A percentile compares a stretch with the other conserved stretches of the same genome.
phyloP scores from a whole-genome alignment of 2,113 vertebrate genomes.

The Crypturellus undulatus region DNA sequence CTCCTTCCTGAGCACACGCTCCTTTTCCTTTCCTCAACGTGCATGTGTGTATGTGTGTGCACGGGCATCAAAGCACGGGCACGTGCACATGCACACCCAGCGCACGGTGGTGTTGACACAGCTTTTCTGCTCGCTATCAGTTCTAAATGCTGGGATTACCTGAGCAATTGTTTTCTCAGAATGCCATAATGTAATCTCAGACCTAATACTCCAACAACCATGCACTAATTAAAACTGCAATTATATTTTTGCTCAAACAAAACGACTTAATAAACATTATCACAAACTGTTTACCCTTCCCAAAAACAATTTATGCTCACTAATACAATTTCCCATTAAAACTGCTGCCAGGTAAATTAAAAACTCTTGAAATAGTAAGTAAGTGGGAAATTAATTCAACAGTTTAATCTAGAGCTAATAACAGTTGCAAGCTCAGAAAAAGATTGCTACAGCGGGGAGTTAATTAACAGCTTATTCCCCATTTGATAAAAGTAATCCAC shows the following conservation, averaged over 20 bases:
- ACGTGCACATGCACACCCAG: not conserved
- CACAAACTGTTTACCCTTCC: constrained; percentile 84
- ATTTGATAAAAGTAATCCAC: constrained; percentile 90
- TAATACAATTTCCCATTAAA: constrained; percentile 90
- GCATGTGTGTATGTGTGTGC: not conserved
- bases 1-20: not conserved
- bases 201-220: constrained; percentile 79
- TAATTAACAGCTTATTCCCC: constrained; percentile 92
- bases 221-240: constrained; percentile 85
- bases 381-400: constrained; percentile 91
- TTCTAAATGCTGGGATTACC: constrained; percentile 77
- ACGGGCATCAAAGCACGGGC: fast-evolving
- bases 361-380: constrained; percentile 89
- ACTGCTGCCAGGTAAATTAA: constrained; percentile 89
- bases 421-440: constrained; percentile 85
- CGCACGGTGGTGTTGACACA: not conserved
- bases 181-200: constrained; percentile 79
- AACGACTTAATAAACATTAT: constrained; percentile 86
- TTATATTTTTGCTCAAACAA: constrained; percentile 86
- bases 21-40: fast-evolving
- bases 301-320: constrained; percentile 84
- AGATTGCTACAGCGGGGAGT: constrained; percentile 90
- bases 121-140: constrained; percentile 37
- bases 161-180: constrained; percentile 71
- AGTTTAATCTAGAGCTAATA: constrained; percentile 90